Percentiles rank a stretch among this genome's conserved stretches.
Evolutionary conservation across 2,888 invertebrate species (phyloP).

Genomic region (Cantharis lateralis): DNA sequence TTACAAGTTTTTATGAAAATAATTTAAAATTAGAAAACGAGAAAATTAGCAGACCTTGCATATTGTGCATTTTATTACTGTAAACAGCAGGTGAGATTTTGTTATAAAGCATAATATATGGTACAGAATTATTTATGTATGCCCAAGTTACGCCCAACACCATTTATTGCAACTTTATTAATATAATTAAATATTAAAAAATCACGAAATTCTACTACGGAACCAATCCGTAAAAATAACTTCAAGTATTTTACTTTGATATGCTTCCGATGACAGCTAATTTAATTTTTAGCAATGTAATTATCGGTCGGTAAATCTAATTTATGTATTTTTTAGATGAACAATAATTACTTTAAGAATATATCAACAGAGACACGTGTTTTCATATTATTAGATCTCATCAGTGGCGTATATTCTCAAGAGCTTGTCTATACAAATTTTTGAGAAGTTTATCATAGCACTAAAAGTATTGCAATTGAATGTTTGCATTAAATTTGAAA

Average conservation of each 20-base stretch:
- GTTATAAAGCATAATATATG: background rate
- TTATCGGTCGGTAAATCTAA: background rate
- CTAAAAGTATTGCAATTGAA: too few relatives aligned
- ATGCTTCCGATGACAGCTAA: background rate
- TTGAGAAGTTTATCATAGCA: too few relatives aligned
- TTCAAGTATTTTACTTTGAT: background rate
- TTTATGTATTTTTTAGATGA: background rate
- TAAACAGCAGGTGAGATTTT: background rate
- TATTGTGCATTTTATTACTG: background rate
- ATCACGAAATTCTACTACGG: background rate
- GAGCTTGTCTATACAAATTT: too few relatives aligned
- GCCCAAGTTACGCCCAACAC: background rate
- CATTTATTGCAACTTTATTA: background rate
- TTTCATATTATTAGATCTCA: background rate
- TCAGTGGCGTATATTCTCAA: too few relatives aligned
- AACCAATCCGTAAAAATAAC: background rate
- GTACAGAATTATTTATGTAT: background rate
- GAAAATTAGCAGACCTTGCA: background rate
- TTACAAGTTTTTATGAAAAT: background rate
- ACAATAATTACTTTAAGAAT: background rate
- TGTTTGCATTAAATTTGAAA: too few relatives aligned
- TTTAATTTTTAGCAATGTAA: background rate
- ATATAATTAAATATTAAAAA: background rate
- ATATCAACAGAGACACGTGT: background rate
- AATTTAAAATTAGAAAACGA: background rate